phyloP scores from a whole-genome alignment of 1,140 invertebrate genomes.

The Brachionus plicatilis region DNA sequence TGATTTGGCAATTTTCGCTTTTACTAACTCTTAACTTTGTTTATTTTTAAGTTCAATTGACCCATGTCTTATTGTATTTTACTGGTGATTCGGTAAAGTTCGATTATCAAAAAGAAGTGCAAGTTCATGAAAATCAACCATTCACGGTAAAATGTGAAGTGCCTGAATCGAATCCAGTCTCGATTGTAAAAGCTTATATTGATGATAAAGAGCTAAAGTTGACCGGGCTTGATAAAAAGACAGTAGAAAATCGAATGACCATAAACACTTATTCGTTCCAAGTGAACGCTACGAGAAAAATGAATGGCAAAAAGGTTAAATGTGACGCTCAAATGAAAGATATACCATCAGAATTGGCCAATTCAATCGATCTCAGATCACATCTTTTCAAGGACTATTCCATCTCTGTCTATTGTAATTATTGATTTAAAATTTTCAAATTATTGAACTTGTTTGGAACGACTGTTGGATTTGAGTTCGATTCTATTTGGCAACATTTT shows the following conservation, averaged over 20 bases:
- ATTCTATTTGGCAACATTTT: no score
- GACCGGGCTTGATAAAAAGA: slow-evolving; percentile 35
- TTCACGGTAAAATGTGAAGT: slow-evolving; percentile 40
- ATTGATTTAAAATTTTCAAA: neutral
- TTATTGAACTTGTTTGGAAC: neutral
- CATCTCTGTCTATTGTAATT: slow-evolving; percentile 23
- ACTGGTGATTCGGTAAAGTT: slow-evolving; percentile 37
- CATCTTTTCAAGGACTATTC: slow-evolving; percentile 17
- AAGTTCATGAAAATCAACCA: slow-evolving; percentile 33
- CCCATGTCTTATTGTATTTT: slow-evolving; percentile 27
- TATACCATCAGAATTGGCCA: slow-evolving; percentile 18
- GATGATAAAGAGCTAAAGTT: neutral
- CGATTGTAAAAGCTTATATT: slow-evolving; percentile 30
- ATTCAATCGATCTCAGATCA: slow-evolving; percentile 33
- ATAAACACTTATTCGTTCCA: slow-evolving; percentile 37
- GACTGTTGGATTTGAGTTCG: no score
- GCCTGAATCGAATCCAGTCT: slow-evolving; percentile 34
- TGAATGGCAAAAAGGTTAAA: slow-evolving; percentile 37
- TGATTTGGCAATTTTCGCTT: neutral
- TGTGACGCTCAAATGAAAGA: slow-evolving; percentile 39
- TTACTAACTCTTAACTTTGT: neutral
- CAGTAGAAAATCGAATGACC: slow-evolving; percentile 36
- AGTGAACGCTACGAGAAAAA: slow-evolving; percentile 24
- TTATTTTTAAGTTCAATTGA: slow-evolving; percentile 38
- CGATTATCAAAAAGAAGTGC: slow-evolving; percentile 40